Evolutionary conservation across 2,113 vertebrate genomes (phyloP).

Genomic region (Megaleporinus macrocephalus): DNA sequence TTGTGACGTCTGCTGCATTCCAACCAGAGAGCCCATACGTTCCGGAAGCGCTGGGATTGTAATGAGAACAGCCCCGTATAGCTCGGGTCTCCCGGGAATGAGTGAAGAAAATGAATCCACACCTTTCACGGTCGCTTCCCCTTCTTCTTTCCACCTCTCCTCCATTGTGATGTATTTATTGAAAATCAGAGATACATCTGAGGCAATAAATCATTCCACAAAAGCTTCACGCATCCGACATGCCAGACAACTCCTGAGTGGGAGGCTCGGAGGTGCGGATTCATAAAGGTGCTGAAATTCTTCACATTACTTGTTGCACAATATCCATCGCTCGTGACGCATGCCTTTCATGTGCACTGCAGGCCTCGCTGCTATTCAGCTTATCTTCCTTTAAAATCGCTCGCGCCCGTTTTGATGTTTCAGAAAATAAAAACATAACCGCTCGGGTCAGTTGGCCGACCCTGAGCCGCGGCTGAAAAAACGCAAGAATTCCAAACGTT

Average conservation of each 20-base stretch:
- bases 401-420: not conserved
- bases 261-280: not conserved
- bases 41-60: not conserved
- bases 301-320: constrained; percentile 3
- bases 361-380: not conserved
- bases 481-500: not conserved
- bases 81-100: not conserved
- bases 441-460: not conserved
- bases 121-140: not conserved
- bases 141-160: not conserved
- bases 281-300: constrained; percentile 3
- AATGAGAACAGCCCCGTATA: not conserved
- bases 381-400: not conserved
- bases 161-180: constrained; percentile 26
- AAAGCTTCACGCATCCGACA: not conserved
- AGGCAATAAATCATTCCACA: not conserved
- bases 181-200: constrained; percentile 21
- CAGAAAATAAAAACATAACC: not conserved
- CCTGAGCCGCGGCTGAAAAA: not conserved
- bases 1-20: not conserved
- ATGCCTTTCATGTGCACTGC: too few species aligned
- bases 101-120: constrained; percentile 1
- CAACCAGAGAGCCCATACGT: constrained; percentile 1
- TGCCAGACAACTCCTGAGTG: not conserved
- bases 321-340: not conserved